Evolutionary conservation across 2,888 invertebrate genomes (phyloP).

Genomic region (Nomada fabriciana): DNA sequence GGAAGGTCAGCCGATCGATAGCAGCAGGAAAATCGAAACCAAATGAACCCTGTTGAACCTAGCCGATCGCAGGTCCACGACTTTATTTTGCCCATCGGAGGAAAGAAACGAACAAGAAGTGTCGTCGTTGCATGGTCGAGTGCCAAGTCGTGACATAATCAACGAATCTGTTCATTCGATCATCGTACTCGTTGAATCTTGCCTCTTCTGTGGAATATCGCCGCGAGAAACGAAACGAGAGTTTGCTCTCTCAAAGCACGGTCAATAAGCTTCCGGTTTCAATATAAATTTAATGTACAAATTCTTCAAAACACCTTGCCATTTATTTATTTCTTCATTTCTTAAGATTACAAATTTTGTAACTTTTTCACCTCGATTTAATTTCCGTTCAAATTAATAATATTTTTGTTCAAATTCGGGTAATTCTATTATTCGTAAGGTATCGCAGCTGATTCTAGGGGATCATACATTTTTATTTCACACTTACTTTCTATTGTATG

Average conservation of each 20-base stretch:
- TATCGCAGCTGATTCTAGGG: too few species aligned
- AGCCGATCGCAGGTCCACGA: conserved; percentile 12
- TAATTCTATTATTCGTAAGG: too few species aligned
- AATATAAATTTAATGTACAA: too few species aligned
- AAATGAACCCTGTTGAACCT: background rate
- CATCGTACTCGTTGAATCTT: background rate
- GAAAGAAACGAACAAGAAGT: conserved; percentile 30
- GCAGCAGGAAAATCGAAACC: background rate
- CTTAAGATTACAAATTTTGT: too few species aligned
- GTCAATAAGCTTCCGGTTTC: background rate
- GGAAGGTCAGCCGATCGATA: background rate
- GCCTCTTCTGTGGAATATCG: background rate
- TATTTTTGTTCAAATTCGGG: too few species aligned
- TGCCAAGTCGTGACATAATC: conserved; percentile 70
- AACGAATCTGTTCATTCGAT: conserved; percentile 48
- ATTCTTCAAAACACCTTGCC: too few species aligned
- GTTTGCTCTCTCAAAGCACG: background rate
- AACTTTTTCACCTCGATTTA: too few species aligned
- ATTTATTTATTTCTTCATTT: too few species aligned
- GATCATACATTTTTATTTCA: too few species aligned
- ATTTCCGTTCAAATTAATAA: too few species aligned
- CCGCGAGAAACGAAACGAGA: background rate
- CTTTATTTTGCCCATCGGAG: conserved; percentile 51
- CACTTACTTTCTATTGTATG: too few species aligned
- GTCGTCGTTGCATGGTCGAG: conserved; percentile 22